Evolutionary conservation across 2,797 vertebrate genomes (phyloP).

Genomic region (Neopelma chrysocephalum): DNA sequence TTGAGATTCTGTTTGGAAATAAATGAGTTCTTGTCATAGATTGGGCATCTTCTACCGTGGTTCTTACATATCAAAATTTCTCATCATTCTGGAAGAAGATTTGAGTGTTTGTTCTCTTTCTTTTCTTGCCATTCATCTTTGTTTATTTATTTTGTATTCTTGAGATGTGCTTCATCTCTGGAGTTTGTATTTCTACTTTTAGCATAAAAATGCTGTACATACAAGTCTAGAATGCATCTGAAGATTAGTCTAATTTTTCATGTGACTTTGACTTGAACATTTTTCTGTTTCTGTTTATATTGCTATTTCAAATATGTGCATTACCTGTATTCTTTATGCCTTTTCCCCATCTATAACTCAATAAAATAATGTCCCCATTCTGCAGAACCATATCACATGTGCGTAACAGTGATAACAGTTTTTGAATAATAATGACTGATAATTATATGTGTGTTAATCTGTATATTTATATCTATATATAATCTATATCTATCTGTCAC

Average conservation of each 20-base stretch:
- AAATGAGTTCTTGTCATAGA: not conserved
- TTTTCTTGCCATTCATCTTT: not conserved
- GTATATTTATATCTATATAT: not conserved
- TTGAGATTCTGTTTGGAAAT: slow-evolving; percentile 50
- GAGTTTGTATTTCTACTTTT: slow-evolving; percentile 30
- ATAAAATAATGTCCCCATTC: slow-evolving; percentile 40
- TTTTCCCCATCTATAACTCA: slow-evolving; percentile 35
- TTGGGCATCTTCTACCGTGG: not conserved
- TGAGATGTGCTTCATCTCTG: slow-evolving; percentile 14
- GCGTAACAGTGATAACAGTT: not conserved
- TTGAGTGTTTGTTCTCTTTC: not conserved
- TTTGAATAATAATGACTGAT: not conserved
- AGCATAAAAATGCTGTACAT: not conserved
- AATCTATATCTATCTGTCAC: not conserved
- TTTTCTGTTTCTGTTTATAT: slow-evolving; percentile 46
- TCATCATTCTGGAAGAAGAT: not conserved
- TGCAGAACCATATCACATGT: not conserved
- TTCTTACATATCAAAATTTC: not conserved
- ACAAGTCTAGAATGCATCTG: not conserved
- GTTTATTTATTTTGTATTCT: slow-evolving; percentile 50
- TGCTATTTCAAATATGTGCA: slow-evolving; percentile 46
- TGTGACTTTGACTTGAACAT: slow-evolving; percentile 52
- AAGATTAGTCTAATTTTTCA: slow-evolving; percentile 30
- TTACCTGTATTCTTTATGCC: slow-evolving; percentile 56
- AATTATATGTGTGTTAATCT: not conserved